phyloP scores from a whole-genome alignment of 1,140 invertebrate genomes.

The Chrysoperla carnea region DNA sequence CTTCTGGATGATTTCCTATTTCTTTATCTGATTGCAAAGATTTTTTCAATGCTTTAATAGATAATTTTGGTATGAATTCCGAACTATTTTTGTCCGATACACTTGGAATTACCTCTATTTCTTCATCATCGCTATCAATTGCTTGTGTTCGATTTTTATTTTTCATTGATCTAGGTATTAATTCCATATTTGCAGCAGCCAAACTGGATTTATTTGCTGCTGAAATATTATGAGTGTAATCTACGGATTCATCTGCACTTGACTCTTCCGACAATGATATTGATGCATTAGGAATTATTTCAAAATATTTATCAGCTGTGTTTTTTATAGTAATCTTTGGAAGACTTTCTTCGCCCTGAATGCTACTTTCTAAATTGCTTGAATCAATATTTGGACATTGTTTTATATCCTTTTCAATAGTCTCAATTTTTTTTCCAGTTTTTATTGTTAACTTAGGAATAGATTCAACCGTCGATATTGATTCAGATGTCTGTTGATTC shows the following conservation, averaged over 20 bases:
- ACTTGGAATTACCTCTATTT: constrained; percentile 8
- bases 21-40: constrained; percentile 9
- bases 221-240: no score
- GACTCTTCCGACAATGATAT: no score
- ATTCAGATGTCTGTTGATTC: not conserved
- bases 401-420: constrained; percentile 20
- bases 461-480: not conserved
- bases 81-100: constrained; percentile 6
- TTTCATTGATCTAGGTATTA: constrained; percentile 1
- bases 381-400: constrained; percentile 18
- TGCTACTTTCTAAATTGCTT: constrained; percentile 19
- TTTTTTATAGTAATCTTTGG: constrained; percentile 5
- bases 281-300: not conserved
- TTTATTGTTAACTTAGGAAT: constrained; percentile 21
- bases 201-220: no score
- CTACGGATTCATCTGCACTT: no score
- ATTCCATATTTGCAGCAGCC: no score
- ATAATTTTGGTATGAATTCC: constrained; percentile 16
- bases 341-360: constrained; percentile 12
- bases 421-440: constrained; percentile 15
- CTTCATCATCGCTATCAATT: constrained; percentile 14
- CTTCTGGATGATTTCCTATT: not conserved
- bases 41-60: constrained; percentile 17
- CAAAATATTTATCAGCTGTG: not conserved
- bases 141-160: not conserved